Evolutionary conservation across 1,140 invertebrate species (phyloP).

Genomic region (Limonius californicus): DNA sequence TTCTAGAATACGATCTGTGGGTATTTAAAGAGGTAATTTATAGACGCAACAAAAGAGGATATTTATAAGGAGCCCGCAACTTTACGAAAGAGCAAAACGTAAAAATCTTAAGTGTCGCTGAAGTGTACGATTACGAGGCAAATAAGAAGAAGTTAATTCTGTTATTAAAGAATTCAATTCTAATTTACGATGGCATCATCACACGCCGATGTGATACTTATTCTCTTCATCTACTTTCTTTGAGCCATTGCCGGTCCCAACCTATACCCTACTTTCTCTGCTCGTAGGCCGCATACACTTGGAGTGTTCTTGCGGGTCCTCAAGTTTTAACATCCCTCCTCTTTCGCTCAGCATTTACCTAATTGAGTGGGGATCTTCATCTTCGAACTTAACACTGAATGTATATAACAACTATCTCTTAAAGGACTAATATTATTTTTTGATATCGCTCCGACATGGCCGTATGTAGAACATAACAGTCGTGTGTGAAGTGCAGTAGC

Average conservation of each 20-base stretch:
- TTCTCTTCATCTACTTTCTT: constrained; percentile 41
- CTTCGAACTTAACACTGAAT: constrained; percentile 33
- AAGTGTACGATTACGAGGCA: too few species aligned
- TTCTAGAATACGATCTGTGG: too few species aligned
- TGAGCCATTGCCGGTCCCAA: not conserved
- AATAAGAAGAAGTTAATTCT: not conserved
- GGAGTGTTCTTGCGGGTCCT: constrained; percentile 19
- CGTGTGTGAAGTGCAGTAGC: constrained; percentile 27
- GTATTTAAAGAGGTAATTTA: too few species aligned
- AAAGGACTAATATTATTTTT: constrained; percentile 31
- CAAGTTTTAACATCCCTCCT: constrained; percentile 35
- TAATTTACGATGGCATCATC: constrained; percentile 37
- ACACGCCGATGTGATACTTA: constrained; percentile 38
- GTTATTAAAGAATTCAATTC: constrained; percentile 14
- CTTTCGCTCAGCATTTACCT: constrained; percentile 27
- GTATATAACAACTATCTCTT: constrained; percentile 38
- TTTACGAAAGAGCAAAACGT: too few species aligned
- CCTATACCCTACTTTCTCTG: constrained; percentile 42
- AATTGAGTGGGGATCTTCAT: constrained; percentile 30
- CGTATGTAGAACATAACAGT: constrained; percentile 30
- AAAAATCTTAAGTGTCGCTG: too few species aligned
- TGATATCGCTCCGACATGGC: constrained; percentile 29
- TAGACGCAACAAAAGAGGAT: too few species aligned
- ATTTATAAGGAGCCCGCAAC: too few species aligned
- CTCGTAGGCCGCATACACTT: constrained; percentile 33